Base-by-base conservation (phyloP, 2,888 invertebrate genomes). In the Melinopterus prodromus region DNA sequence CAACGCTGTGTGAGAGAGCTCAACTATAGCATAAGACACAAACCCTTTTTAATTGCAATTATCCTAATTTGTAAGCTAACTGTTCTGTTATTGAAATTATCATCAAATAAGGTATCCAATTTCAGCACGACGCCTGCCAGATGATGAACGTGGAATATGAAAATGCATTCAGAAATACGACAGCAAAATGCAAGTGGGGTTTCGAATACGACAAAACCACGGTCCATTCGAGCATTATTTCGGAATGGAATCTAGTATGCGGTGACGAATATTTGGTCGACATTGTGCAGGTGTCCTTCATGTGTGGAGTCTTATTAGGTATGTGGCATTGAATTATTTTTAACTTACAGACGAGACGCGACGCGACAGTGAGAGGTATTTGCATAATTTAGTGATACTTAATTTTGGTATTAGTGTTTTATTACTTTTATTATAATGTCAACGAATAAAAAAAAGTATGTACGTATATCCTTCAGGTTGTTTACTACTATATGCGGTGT, bases 171-270 rank as follows among this genome's bases (percentile, higher is more conserved):
- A 77, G 81, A 4, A 80, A 82, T 38, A 78, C 77, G 37, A 82
- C 83, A 7, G 79, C 84, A 71, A 82, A 85, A 4, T 89, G 89
- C 79, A 80, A 79, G 77, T 84, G 86, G 84, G 88, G 88, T 1
- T 88, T 88, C 86, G 89, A 90, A 77, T 94, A 93, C 84, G 92
- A 95, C 83, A 88, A 86, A 35, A 90, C 90, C 37, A 85, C 91
- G 70, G 94, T 94, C 86, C 88, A 86, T 69, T 91, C 92, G 72
- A 94, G 92, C 9, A 94, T 95, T 70, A 91, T 92, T 53, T 92
- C 93, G 0, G 93, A 94, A 87, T 94, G 93, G 93, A 87, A 92
- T 88, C 89, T 94, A 82, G 93, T 94, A 16, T 94, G 94, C 86
- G 90, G 90, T 6, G 90, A 90, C 74, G 91, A 91, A 84, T 91